These are phyloP conservation scores for Spilosoma lubricipeda DNA, from an alignment of 2,888 invertebrate species.

Conservation along the genomic window DNA sequence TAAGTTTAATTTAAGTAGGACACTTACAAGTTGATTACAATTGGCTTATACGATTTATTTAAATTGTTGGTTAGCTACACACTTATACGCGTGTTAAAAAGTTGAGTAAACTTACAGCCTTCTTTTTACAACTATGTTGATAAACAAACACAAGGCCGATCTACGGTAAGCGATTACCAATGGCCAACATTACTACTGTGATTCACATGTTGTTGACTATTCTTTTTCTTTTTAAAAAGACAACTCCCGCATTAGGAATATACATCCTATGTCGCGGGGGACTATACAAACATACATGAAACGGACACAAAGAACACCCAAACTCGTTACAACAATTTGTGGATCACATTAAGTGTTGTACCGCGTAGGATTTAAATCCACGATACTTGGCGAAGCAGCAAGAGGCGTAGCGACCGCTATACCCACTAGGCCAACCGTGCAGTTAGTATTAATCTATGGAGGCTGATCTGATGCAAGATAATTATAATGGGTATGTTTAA, in stretches of 20 bases:
- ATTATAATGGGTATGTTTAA: neutral
- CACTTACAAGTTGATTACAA: neutral
- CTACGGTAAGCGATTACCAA: neutral
- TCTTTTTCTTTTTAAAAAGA: too few relatives aligned
- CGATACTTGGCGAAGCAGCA: too few relatives aligned
- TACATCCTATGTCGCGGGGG: too few relatives aligned
- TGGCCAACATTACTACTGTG: neutral
- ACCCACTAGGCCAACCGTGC: too few relatives aligned
- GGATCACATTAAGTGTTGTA: too few relatives aligned
- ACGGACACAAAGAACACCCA: too few relatives aligned
- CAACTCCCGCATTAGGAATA: too few relatives aligned
- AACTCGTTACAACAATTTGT: too few relatives aligned
- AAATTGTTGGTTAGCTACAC: neutral
- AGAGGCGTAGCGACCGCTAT: too few relatives aligned
- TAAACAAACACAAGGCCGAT: conserved; percentile 25
- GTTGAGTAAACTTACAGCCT: neutral
- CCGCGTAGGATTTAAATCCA: too few relatives aligned
- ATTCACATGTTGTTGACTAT: neutral
- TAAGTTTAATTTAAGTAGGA: neutral
- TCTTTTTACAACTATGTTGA: conserved; percentile 31
- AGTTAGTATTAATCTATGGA: too few relatives aligned
- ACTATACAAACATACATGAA: too few relatives aligned
- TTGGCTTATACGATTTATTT: neutral
- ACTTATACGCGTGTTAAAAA: neutral
- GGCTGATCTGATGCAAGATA: neutral